These are phyloP conservation scores for Apostichopus parvimensis DNA, from an alignment of 35 echinoderm and acorn worm genomes.

Conservation along the genomic window DNA sequence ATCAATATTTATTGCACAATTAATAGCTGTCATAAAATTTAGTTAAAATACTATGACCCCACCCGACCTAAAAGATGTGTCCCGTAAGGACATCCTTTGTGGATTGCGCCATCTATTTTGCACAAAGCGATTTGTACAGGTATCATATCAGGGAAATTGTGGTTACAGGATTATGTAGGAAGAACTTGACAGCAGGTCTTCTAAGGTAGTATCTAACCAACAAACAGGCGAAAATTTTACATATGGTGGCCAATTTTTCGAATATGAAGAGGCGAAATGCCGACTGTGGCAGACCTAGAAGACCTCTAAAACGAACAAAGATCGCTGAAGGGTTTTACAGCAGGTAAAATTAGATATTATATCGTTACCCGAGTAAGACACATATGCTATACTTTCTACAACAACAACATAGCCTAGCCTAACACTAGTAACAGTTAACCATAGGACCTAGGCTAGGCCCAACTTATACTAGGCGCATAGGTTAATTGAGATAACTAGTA, in stretches of 20 bases:
- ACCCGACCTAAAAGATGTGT: no score
- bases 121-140: neutral
- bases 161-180: constrained; percentile 14
- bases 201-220: constrained; percentile 36
- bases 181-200: constrained; percentile 46
- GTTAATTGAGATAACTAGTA: no score
- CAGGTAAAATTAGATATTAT: constrained; percentile 39
- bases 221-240: constrained; percentile 41
- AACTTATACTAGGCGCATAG: neutral
- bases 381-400: constrained; percentile 13
- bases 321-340: constrained; percentile 59
- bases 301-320: constrained; percentile 57
- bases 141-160: neutral
- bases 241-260: constrained; percentile 60
- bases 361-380: neutral
- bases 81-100: neutral
- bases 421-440: neutral
- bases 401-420: neutral
- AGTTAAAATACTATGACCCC: no score
- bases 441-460: no score
- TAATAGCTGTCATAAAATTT: no score
- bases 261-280: constrained; percentile 67
- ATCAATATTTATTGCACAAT: no score
- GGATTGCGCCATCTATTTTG: constrained; percentile 20
- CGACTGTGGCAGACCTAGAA: constrained; percentile 59